Conservation (phyloP, 2,888 invertebrate species). For the Hydriomena furcata region DNA sequence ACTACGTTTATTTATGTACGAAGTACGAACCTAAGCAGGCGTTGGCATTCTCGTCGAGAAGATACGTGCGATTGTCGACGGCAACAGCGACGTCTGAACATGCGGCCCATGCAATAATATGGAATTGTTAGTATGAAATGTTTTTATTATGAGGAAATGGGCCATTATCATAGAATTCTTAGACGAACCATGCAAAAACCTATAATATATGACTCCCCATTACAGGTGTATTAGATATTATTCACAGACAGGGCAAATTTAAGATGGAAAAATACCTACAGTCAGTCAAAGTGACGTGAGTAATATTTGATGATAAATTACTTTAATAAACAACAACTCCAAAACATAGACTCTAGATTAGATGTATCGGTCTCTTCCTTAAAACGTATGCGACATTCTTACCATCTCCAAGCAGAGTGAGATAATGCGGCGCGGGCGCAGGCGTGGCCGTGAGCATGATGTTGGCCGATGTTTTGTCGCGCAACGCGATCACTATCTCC, state of each 20-base stretch:
- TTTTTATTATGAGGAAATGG: background rate
- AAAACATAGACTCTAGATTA: no score
- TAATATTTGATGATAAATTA: no score
- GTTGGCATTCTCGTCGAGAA: conserved; percentile 89
- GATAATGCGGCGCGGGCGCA: conserved; percentile 67
- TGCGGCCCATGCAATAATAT: conserved; percentile 70
- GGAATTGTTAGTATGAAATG: conserved; percentile 47
- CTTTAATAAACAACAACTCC: no score
- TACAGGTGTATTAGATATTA: no score
- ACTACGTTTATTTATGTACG: conserved; percentile 31
- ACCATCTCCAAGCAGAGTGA: conserved; percentile 75
- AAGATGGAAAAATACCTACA: no score
- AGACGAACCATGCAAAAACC: no score
- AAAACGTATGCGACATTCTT: conserved; percentile 25
- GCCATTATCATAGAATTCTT: no score
- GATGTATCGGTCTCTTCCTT: no score
- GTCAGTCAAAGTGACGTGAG: no score
- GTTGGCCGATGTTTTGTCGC: conserved; percentile 64
- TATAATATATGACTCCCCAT: no score
- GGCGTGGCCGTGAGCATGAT: conserved; percentile 61
- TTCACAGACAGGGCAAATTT: no score
- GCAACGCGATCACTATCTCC: conserved; percentile 79
- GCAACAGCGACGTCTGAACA: conserved; percentile 89
- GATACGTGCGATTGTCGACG: conserved; percentile 91
- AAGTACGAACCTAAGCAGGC: conserved; percentile 71